Base-by-base conservation (phyloP, 2,888 invertebrate genomes). In the Thera obeliscata region DNA sequence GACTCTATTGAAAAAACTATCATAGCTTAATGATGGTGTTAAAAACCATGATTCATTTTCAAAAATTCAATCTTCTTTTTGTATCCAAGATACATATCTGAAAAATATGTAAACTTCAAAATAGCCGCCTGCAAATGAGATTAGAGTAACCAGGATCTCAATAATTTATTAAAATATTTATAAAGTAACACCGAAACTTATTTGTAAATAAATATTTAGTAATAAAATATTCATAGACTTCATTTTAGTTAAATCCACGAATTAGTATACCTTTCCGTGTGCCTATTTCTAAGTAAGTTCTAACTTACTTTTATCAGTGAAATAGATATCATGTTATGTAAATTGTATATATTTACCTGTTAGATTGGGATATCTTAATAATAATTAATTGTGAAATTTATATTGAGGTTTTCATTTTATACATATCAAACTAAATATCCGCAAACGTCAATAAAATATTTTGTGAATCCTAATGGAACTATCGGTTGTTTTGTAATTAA, bases 401-500 rank as follows among this genome's bases (percentile, higher is more conserved):
- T 62, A 64, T 72, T 80, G 90, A 89, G 89, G 90, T 92, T 93
- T 91, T 92, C 85, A 86, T 91, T 93, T 91, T 84, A 91, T 89
- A 92, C 93, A 93, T 93, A 93, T 93, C 93, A 93, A 79, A 80
- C 78, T 79, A 84, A 87, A 87, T 88, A 88, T 87, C 87, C 78
- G 78, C 77, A 76, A 79, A 80, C 75, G 82, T 89, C 84, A 76
- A 49, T 69, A 81, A 76, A 80, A 88, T 87, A 88, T 91, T 90
- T 89, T 91, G 88, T 87, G 82, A 86, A 76, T 74, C 48, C 76
- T 52, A 81, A 86, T 86, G 83, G 80, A 79, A 85, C 86, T 80
- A 86, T 83, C 81, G 81, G 86, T 91, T 90, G 87, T 92, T 95
- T 95, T 95, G 94, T 95, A 95, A 95, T 88, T 94, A 94, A 95